Conservation (phyloP, 1,140 invertebrate species). For the Protaetia brevitarsis region DNA sequence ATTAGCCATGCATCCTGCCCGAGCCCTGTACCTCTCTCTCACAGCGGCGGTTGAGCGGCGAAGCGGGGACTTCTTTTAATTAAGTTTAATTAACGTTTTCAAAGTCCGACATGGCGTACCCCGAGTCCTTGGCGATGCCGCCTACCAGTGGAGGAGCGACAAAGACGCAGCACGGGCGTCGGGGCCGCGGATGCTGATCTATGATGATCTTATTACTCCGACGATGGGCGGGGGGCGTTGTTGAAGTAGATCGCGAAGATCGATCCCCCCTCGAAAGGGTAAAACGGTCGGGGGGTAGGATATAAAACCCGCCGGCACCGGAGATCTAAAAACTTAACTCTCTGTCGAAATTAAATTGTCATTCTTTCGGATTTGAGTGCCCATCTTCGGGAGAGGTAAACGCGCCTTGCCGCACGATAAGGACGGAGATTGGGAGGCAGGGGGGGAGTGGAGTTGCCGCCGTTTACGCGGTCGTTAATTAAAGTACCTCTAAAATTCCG, state of each 20-base stretch:
- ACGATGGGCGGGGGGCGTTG: neutral
- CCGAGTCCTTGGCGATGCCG: conserved; percentile 9
- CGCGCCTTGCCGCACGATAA: too few species aligned
- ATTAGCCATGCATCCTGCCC: conserved; percentile 46
- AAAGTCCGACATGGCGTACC: conserved; percentile 41
- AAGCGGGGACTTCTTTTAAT: conserved; percentile 45
- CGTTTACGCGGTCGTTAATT: conserved; percentile 36
- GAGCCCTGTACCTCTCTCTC: too few species aligned
- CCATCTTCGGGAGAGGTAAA: too few species aligned
- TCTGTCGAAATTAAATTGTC: conserved; percentile 43
- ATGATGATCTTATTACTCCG: conserved; percentile 45
- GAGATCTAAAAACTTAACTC: conserved; percentile 39
- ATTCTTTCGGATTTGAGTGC: conserved; percentile 36
- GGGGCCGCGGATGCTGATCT: conserved; percentile 36
- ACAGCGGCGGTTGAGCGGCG: conserved; percentile 32
- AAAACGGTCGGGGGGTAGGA: conserved; percentile 38
- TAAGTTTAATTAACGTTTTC: conserved; percentile 48
- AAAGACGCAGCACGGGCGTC: neutral
- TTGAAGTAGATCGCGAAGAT: neutral
- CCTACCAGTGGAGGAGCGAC: conserved; percentile 20
- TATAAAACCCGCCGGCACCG: conserved; percentile 36
- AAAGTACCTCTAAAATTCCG: conserved; percentile 31
- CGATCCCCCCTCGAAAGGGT: conserved; percentile 31
- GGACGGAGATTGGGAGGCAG: neutral
- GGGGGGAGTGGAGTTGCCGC: neutral